These are phyloP conservation scores for Ophion costatus DNA, from an alignment of 2,888 invertebrate genomes.

Conservation along the genomic window DNA sequence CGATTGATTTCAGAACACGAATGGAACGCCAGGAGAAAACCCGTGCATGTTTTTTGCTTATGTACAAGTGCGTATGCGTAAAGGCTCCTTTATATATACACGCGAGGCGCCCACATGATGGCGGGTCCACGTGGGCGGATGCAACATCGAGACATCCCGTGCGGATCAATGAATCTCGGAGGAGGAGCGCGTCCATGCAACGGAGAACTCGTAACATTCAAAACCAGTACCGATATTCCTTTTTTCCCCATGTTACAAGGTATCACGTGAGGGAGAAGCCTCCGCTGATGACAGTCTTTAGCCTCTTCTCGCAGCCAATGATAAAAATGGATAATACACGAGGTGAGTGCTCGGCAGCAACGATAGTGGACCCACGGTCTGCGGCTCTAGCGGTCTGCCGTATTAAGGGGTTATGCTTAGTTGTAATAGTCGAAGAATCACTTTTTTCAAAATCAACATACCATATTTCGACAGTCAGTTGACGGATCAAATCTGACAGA, in stretches of 20 bases:
- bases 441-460: no score
- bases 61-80: slow-evolving; percentile 2
- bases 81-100: background rate
- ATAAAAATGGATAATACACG: no score
- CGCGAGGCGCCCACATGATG: slow-evolving; percentile 56
- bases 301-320: background rate
- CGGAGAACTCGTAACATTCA: slow-evolving; percentile 28
- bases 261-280: slow-evolving; percentile 7
- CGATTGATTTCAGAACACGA: slow-evolving; percentile 36
- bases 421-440: no score
- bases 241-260: slow-evolving; percentile 7
- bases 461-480: no score
- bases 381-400: no score
- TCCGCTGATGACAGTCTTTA: slow-evolving; percentile 1
- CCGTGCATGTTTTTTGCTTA: slow-evolving; percentile 23
- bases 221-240: slow-evolving; percentile 51
- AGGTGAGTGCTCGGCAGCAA: no score
- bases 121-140: slow-evolving; percentile 62
- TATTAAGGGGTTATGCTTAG: no score
- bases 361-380: no score
- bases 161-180: slow-evolving; percentile 61
- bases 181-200: slow-evolving; percentile 52
- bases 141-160: slow-evolving; percentile 48
- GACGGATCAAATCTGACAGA: no score
- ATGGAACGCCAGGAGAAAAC: slow-evolving; percentile 31